Evolutionary conservation across 2,888 invertebrate species (phyloP).

Genomic region (Pardosa pseudoannulata): DNA sequence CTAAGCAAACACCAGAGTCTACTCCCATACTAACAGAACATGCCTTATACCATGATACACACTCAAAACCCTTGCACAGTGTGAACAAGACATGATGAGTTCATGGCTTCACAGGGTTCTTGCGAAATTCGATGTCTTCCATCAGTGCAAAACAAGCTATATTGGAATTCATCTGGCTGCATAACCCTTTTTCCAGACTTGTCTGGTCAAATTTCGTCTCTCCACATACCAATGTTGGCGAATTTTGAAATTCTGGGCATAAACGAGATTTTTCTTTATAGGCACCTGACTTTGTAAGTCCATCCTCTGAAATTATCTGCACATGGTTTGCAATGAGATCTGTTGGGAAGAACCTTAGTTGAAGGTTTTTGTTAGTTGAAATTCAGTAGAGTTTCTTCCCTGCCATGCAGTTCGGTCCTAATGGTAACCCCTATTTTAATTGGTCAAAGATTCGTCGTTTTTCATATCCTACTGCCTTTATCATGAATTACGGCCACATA

Average conservation of each 20-base stretch:
- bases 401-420: not conserved
- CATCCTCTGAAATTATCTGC: not conserved
- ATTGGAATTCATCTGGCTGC: not conserved
- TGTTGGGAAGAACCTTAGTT: too few species aligned
- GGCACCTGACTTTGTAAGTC: not conserved
- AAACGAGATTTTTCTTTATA: not conserved
- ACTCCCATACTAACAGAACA: not conserved
- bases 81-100: not conserved
- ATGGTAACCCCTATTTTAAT: too few species aligned
- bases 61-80: not conserved
- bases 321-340: too few species aligned
- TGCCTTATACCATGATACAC: not conserved
- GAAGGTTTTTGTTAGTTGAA: too few species aligned
- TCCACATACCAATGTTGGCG: not conserved
- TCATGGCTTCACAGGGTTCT: not conserved
- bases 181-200: not conserved
- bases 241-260: not conserved
- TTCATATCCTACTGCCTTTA: too few species aligned
- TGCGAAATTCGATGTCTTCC: not conserved
- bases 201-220: not conserved
- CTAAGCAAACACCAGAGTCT: not conserved
- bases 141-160: not conserved
- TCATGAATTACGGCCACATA: too few species aligned
- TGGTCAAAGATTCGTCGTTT: too few species aligned
- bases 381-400: not conserved